Base-by-base conservation (phyloP, 2,113 vertebrate genomes). In the Ictidomys tridecemlineatus region DNA sequence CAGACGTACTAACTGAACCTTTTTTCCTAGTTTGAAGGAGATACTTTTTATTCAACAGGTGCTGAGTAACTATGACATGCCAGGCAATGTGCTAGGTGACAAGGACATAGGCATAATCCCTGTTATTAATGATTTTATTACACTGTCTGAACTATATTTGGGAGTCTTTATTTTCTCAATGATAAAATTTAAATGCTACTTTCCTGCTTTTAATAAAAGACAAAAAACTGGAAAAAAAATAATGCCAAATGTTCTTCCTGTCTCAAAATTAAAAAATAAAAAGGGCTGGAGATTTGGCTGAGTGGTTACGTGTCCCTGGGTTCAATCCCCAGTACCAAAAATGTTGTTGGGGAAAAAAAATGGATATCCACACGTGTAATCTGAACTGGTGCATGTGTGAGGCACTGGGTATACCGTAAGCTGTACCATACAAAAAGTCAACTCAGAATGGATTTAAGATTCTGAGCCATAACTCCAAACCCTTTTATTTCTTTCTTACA, bases 401-500 rank as follows among this genome's bases (percentile, higher is more conserved):
- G 45, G 45, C 45, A 45, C 45, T 45, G 8, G 45, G 45, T 45
- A 45, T 45, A 45, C 45, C 45, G 45, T 45, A 45, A 45, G 45
- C 45, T 45, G 45, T 45, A 45, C 45, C 45, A 45, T 45, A 45
- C 45, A 45, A 45, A 45, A 45, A 45, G 45, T 45, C 45, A 45
- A 45, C 45, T 45, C 45, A 45, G 45, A 45, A 45, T 9, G 45
- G 45, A 45, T 45, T 45, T 8, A 45, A 45, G 45, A 45, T 45
- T 45, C 45, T 45, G 45, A 45, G 45, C 8, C 45, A 45, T 5
- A 45, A 45, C 45, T 8, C 45, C 8, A 45, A 45, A 8, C 45
- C 45, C 30, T 94, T 83, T 90, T 93, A 63, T 37, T 72, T 82
- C 22, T 76, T 94, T 89, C 34, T 87, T 16, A 37, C 86, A 26